These are phyloP conservation scores for Temnopleurus reevesii DNA, from an alignment of 53 echinoderm and acorn worm species.

Conservation along the genomic window DNA sequence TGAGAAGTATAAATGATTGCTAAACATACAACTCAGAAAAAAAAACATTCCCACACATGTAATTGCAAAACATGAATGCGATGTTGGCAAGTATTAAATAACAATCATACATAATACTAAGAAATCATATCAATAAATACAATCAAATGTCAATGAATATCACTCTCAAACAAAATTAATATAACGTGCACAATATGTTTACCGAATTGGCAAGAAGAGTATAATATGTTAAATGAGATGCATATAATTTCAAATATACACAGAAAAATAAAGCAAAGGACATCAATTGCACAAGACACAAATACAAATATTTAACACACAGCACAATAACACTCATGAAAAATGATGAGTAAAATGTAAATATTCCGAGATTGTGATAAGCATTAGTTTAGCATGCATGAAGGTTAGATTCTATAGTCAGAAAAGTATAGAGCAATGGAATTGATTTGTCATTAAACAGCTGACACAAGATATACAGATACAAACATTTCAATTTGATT, in stretches of 20 bases:
- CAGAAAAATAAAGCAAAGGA: background rate
- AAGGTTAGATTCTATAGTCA: background rate
- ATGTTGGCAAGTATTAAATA: too few relatives aligned
- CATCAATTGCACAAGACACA: too few relatives aligned
- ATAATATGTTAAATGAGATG: too few relatives aligned
- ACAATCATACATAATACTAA: too few relatives aligned
- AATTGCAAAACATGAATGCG: too few relatives aligned
- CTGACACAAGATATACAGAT: background rate
- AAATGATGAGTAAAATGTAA: background rate
- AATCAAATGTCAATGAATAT: too few relatives aligned
- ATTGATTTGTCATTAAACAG: background rate
- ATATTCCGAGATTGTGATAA: background rate
- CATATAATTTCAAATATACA: background rate
- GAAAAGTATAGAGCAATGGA: background rate
- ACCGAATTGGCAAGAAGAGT: too few relatives aligned
- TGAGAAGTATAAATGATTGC: too few relatives aligned
- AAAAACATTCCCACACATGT: too few relatives aligned
- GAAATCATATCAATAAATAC: too few relatives aligned
- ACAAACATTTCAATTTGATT: background rate
- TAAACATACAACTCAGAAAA: too few relatives aligned
- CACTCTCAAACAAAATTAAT: background rate
- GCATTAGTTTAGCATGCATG: background rate
- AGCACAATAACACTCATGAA: background rate
- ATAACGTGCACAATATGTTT: background rate
- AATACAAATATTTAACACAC: too few relatives aligned